phyloP scores from a whole-genome alignment of 1,140 invertebrate species.

The honey bee (Apis mellifera) region DNA sequence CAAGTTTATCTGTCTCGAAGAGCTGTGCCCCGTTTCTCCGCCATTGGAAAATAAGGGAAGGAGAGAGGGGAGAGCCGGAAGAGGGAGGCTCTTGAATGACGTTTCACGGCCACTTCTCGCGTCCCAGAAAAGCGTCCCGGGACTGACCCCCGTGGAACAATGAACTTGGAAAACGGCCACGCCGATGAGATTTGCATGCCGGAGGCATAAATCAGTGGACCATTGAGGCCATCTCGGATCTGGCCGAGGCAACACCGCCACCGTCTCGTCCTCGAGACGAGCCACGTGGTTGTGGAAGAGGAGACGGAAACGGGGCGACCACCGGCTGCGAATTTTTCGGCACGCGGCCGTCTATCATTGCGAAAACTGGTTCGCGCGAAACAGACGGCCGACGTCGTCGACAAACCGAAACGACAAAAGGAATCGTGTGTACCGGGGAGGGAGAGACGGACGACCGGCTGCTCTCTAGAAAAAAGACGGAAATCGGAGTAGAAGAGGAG shows the following conservation, averaged over 20 bases:
- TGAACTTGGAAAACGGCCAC: slow-evolving; percentile 52
- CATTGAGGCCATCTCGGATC: slow-evolving; percentile 51
- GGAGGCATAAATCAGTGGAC: slow-evolving; percentile 70
- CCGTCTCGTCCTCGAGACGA: background rate
- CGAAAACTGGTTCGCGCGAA: slow-evolving; percentile 70
- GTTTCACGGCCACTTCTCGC: background rate
- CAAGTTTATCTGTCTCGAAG: background rate
- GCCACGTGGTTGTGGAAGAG: background rate
- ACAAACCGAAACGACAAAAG: slow-evolving; percentile 34
- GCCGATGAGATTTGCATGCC: slow-evolving; percentile 70
- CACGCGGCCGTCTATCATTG: slow-evolving; percentile 40
- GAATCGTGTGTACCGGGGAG: background rate
- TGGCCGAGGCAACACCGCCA: background rate
- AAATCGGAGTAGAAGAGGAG: slow-evolving; percentile 57
- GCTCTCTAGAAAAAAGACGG: slow-evolving; percentile 39
- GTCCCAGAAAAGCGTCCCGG: slow-evolving; percentile 13
- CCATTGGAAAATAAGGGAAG: slow-evolving; percentile 1
- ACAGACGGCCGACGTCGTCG: slow-evolving; percentile 21
- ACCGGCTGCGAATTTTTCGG: slow-evolving; percentile 55
- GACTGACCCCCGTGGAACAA: slow-evolving; percentile 59
- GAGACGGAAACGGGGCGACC: background rate
- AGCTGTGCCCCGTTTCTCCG: background rate
- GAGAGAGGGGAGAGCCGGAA: background rate
- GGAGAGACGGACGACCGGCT: slow-evolving; percentile 29
- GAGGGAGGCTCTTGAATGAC: slow-evolving; percentile 21